Evolutionary conservation across 2,888 invertebrate species (phyloP), one percentile per base, ranked within the genome.

Genomic region (Cheilosia grossa): DNA sequence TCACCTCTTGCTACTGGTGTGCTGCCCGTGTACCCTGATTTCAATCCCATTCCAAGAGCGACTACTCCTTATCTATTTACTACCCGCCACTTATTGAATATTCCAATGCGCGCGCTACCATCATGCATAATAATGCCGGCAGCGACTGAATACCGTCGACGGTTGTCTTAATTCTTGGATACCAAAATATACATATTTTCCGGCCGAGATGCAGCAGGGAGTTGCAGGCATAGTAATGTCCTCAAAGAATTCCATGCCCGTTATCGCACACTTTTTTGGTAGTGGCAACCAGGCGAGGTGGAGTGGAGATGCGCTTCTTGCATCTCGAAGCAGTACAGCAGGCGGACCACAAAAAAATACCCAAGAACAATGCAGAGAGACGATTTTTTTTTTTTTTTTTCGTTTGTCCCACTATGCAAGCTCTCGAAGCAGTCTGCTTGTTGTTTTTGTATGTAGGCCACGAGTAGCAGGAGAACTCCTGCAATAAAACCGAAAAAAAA

Each of bases 71-170:
- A 85, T 85, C 80, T 80, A 70, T 80, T 70, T 54, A 72, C 81
- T 80, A 75, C 66, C 81, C 59, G 80, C 81, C 69, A 80, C 80
- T 81, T 75, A 81, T 83, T 83, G 80, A 83, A 75, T 83, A 83
- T 83, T 74, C 80, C 74, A 64, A 83, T 74, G 79, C 47, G 79
- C 83, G 83, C 63, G 64, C 83, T 80, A 80, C 80, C 83, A 81
- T 81, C 85, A 85, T 80, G 85, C 85, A 85, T 85, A 85, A 81
- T 85, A 85, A 85, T 85, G 81, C 80, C 85, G 75, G 66, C 79
- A 79, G 83, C 64, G 24, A 59, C 79, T 49, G 53, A 78, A 72
- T 77, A 72, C 54, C 53, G 47, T 66, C 63, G 54, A 75, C 66
- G 75, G 69, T 58, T 85, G 85, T 85, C 85, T 85, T 81, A 85